Conservation (phyloP, 2,888 invertebrate species). For the Ochropacha duplaris region DNA sequence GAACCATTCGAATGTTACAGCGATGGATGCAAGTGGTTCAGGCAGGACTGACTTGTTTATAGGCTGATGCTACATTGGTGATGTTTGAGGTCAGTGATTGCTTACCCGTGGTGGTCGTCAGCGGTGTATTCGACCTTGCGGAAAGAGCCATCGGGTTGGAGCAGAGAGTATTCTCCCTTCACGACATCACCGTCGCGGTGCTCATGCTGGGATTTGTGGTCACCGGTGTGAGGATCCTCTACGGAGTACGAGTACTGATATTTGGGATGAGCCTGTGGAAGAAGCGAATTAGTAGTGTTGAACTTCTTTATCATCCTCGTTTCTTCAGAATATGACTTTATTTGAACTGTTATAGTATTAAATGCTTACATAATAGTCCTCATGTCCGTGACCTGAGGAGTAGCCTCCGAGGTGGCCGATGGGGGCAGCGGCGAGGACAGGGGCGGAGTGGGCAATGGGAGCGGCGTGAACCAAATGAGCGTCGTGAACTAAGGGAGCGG, state of each 20-base stretch:
- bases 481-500: conserved; percentile 29
- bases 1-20: not conserved
- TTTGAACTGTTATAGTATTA: conserved; percentile 6
- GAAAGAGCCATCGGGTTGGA: conserved; percentile 84
- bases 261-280: conserved; percentile 80
- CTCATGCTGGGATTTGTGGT: conserved; percentile 84
- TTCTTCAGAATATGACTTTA: not conserved
- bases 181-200: conserved; percentile 84
- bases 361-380: conserved; percentile 60
- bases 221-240: conserved; percentile 84
- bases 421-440: conserved; percentile 26
- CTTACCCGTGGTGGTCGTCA: conserved; percentile 82
- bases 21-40: not conserved
- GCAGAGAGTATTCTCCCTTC: conserved; percentile 85
- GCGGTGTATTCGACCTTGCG: conserved; percentile 84
- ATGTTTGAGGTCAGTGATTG: no score
- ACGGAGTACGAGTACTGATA: conserved; percentile 85
- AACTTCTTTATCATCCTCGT: no score
- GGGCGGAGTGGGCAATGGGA: conserved; percentile 33
- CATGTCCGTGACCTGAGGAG: conserved; percentile 44
- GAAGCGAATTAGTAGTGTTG: not conserved
- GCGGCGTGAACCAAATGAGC: conserved; percentile 37
- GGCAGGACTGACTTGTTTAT: not conserved
- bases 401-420: conserved; percentile 36
- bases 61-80: no score